These are phyloP conservation scores for Teleiodes luculella DNA, from an alignment of 2,888 invertebrate genomes.

Conservation along the genomic window DNA sequence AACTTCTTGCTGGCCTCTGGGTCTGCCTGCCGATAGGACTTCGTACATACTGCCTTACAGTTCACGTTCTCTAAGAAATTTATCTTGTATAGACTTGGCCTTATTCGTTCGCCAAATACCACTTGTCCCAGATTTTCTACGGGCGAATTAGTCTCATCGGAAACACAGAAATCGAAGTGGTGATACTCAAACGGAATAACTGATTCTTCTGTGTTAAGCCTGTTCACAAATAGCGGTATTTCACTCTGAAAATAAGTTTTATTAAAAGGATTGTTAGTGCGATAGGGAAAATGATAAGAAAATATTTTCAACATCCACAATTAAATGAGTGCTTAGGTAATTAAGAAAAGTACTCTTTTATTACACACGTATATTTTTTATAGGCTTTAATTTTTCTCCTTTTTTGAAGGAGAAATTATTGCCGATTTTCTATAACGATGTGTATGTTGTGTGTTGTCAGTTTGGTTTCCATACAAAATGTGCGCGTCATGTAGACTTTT, in stretches of 20 bases:
- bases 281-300: too few relatives aligned
- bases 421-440: too few relatives aligned
- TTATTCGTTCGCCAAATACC: conserved; percentile 98
- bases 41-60: conserved; percentile 81
- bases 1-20: conserved; percentile 83
- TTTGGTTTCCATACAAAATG: neutral
- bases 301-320: too few relatives aligned
- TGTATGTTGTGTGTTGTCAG: neutral
- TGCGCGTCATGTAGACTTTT: neutral
- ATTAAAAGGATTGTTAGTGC: neutral
- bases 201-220: conserved; percentile 98
- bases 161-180: conserved; percentile 96
- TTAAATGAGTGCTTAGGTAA: too few relatives aligned
- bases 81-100: conserved; percentile 95
- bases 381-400: too few relatives aligned
- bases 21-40: conserved; percentile 83
- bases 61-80: conserved; percentile 86
- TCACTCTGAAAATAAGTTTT: conserved; percentile 86
- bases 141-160: conserved; percentile 88
- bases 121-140: conserved; percentile 99
- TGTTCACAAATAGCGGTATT: conserved; percentile 94
- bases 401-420: too few relatives aligned
- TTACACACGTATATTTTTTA: too few relatives aligned
- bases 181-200: conserved; percentile 99
- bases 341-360: too few relatives aligned